A percentile compares a stretch with the other conserved stretches of the same genome.
Conservation (phyloP, 2,888 invertebrate species). For the Morpho deidamia region DNA sequence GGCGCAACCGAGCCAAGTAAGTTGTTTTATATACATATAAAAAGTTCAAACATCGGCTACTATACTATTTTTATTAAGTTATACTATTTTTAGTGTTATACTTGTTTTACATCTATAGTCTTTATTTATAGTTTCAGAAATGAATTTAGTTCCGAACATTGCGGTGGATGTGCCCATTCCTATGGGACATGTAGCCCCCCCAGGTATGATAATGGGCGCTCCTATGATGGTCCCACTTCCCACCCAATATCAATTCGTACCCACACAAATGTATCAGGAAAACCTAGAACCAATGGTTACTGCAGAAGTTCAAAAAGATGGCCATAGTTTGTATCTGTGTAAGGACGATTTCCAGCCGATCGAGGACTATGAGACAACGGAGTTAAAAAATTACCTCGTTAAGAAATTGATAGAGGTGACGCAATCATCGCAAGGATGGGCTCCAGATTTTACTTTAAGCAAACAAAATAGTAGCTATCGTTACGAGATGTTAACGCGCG, state of each 20-base stretch:
- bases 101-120: neutral
- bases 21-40: slow-evolving; percentile 14
- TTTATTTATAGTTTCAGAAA: slow-evolving; percentile 44
- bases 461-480: slow-evolving; percentile 49
- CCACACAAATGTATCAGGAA: slow-evolving; percentile 5
- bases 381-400: slow-evolving; percentile 49
- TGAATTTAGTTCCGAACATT: slow-evolving; percentile 31
- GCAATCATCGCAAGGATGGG: slow-evolving; percentile 41
- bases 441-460: slow-evolving; percentile 53
- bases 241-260: slow-evolving; percentile 14
- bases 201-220: slow-evolving; percentile 17
- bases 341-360: slow-evolving; percentile 58
- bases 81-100: neutral
- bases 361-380: slow-evolving; percentile 38
- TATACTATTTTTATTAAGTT: no score
- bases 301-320: slow-evolving; percentile 23
- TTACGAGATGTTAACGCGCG: slow-evolving; percentile 51
- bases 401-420: slow-evolving; percentile 44
- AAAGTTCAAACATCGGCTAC: no score
- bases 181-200: slow-evolving; percentile 6
- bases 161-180: neutral
- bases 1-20: slow-evolving; percentile 25
- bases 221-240: slow-evolving; percentile 30
- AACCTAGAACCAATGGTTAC: neutral
- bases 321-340: slow-evolving; percentile 50